A percentile compares a stretch with the other conserved stretches of the same genome.
Conservation (phyloP, 2,888 invertebrate species). For the Cordilura impudica region DNA sequence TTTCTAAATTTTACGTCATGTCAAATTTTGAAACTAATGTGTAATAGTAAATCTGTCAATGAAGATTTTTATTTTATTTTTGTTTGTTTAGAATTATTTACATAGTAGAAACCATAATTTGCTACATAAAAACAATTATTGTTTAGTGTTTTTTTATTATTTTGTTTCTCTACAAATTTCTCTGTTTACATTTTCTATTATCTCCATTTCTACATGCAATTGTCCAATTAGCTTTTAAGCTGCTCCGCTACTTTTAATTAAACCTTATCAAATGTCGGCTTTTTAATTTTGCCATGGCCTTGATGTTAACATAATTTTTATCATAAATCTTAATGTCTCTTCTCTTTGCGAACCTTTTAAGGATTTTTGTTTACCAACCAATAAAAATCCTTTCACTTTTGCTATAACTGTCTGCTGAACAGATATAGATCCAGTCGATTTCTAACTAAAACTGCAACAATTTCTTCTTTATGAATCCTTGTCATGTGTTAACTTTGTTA, state of each 20-base stretch:
- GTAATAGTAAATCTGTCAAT: too few relatives aligned
- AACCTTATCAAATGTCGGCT: slow-evolving; percentile 43
- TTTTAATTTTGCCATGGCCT: slow-evolving; percentile 50
- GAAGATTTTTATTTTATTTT: too few relatives aligned
- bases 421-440: neutral
- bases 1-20: too few relatives aligned
- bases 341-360: slow-evolving; percentile 51
- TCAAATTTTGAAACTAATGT: too few relatives aligned
- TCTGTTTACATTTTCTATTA: too few relatives aligned
- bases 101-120: too few relatives aligned
- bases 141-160: too few relatives aligned
- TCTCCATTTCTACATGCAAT: too few relatives aligned
- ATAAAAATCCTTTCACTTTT: slow-evolving; percentile 58
- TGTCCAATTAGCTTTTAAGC: too few relatives aligned
- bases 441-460: neutral
- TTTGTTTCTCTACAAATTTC: too few relatives aligned
- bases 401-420: slow-evolving; percentile 1
- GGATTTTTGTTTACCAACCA: slow-evolving; percentile 55
- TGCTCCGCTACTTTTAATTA: slow-evolving; percentile 38
- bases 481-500: slow-evolving; percentile 63
- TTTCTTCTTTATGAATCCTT: slow-evolving; percentile 59
- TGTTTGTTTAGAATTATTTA: too few relatives aligned
- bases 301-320: slow-evolving; percentile 46
- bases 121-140: too few relatives aligned
- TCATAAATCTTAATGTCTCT: slow-evolving; percentile 58